phyloP scores from a whole-genome alignment of 2,888 invertebrate genomes.

The Tipula vernalis region DNA sequence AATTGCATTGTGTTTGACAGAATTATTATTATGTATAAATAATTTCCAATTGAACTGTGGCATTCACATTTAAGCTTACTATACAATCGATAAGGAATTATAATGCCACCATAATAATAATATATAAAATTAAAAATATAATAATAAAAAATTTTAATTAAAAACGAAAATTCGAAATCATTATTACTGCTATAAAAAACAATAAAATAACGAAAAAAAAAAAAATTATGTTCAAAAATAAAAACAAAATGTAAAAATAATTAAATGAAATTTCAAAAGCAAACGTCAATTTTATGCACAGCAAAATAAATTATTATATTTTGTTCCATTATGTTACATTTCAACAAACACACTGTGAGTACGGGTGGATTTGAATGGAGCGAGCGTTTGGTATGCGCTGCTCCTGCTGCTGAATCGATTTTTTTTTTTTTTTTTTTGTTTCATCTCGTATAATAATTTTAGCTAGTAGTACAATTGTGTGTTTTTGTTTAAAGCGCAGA shows the following conservation, averaged over 20 bases:
- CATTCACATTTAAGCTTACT: background rate
- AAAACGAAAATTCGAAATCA: background rate
- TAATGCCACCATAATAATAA: background rate
- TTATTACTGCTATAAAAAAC: background rate
- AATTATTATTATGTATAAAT: background rate
- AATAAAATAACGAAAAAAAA: background rate
- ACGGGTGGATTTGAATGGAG: background rate
- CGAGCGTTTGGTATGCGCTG: background rate
- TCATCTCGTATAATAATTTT: background rate
- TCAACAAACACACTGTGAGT: background rate
- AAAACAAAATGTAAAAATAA: background rate
- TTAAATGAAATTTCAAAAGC: background rate
- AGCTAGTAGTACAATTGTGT: background rate
- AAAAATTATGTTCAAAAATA: background rate
- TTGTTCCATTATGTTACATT: background rate
- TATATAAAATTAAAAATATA: background rate
- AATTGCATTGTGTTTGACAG: background rate
- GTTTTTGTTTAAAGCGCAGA: background rate
- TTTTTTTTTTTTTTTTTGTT: background rate
- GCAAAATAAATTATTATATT: background rate
- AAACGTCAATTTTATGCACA: slow-evolving; percentile 4
- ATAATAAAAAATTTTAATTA: background rate
- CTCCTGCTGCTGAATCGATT: background rate
- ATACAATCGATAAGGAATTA: background rate
- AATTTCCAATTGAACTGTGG: background rate